Conservation (phyloP, 2,888 invertebrate genomes). For the Nebria salina region DNA sequence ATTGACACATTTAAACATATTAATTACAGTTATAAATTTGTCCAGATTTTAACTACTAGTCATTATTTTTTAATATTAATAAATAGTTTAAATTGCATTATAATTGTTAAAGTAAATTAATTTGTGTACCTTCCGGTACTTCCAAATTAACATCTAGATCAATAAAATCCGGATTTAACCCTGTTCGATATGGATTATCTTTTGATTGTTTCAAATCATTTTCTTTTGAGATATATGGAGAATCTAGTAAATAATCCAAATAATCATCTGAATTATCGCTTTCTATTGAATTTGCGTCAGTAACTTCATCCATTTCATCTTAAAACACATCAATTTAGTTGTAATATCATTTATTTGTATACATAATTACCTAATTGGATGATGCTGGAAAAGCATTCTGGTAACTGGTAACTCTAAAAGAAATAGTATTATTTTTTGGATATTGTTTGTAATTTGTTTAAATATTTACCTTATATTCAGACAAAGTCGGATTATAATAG, state of each 20-base stretch:
- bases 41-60: no score
- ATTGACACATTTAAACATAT: no score
- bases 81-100: no score
- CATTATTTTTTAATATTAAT: no score
- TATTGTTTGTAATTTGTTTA: neutral
- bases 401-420: conserved; percentile 21
- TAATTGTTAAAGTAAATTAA: neutral
- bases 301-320: neutral
- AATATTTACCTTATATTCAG: conserved; percentile 64
- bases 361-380: neutral
- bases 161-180: conserved; percentile 52
- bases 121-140: conserved; percentile 50
- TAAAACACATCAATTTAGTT: neutral
- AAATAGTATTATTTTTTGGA: conserved; percentile 10
- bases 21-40: no score
- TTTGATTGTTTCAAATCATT: conserved; percentile 2
- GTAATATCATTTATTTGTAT: no score
- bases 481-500: conserved; percentile 71
- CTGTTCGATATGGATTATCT: conserved; percentile 27
- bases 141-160: conserved; percentile 52
- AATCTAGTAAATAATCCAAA: conserved; percentile 12
- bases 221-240: neutral
- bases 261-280: neutral
- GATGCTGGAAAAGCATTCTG: conserved; percentile 5
- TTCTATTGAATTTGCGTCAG: neutral